These are phyloP conservation scores for Dysmachus trigonus DNA, from an alignment of 2,888 invertebrate species.

Conservation along the genomic window DNA sequence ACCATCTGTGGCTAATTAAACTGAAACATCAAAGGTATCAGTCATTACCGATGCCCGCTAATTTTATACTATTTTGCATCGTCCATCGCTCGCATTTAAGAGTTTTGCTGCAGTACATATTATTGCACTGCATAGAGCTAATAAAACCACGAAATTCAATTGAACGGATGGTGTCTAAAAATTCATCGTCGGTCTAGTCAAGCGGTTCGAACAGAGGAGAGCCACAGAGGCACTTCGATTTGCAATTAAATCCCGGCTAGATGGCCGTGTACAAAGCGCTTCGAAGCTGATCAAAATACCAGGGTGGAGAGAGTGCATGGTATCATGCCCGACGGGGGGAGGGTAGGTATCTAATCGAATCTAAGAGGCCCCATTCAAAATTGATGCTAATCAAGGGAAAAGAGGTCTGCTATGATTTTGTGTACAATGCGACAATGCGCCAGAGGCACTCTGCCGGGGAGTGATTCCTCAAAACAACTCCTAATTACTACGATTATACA, in stretches of 20 bases:
- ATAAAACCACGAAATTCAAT: background rate
- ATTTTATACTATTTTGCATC: background rate
- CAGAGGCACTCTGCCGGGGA: too few species aligned
- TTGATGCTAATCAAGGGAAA: background rate
- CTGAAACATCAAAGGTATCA: background rate
- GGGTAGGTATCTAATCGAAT: background rate
- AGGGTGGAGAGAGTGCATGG: too few species aligned
- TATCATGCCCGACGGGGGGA: background rate
- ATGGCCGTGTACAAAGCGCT: background rate
- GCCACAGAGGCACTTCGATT: background rate
- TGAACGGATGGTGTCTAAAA: background rate
- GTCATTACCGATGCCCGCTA: background rate
- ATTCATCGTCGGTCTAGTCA: background rate
- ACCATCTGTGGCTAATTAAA: background rate
- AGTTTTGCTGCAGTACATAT: background rate
- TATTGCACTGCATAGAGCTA: background rate
- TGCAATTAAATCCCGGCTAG: background rate
- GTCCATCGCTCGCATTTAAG: background rate
- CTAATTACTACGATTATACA: background rate
- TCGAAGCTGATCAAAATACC: background rate
- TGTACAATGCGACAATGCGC: background rate
- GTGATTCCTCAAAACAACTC: background rate
- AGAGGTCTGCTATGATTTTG: background rate
- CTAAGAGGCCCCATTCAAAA: background rate
- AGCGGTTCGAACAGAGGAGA: background rate